phyloP scores from a whole-genome alignment of 2,888 invertebrate genomes.

The Margaritifera margaritifera region DNA sequence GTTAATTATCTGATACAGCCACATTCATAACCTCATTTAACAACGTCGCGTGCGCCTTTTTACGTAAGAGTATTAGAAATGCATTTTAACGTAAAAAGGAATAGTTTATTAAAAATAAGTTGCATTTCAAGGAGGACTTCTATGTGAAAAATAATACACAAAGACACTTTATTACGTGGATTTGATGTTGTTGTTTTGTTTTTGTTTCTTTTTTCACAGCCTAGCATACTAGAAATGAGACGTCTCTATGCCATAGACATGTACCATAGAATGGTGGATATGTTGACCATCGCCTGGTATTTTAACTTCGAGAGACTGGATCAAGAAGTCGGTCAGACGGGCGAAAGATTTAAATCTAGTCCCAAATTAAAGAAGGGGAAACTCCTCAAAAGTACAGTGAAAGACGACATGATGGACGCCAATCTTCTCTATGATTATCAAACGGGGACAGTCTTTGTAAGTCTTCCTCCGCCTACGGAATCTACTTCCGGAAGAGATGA shows the following conservation, averaged over 20 bases:
- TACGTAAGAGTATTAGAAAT: too few relatives aligned
- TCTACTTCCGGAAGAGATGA: not conserved
- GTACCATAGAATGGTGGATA: conserved; percentile 19
- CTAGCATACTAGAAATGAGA: conserved; percentile 7
- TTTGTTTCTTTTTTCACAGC: too few relatives aligned
- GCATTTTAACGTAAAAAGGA: too few relatives aligned
- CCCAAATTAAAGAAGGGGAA: not conserved
- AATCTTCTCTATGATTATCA: conserved; percentile 18
- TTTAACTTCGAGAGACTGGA: conserved; percentile 6
- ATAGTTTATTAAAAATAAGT: too few relatives aligned
- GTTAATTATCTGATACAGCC: too few relatives aligned
- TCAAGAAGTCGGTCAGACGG: not conserved
- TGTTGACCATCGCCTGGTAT: conserved; percentile 30
- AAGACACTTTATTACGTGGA: too few relatives aligned
- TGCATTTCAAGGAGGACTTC: too few relatives aligned
- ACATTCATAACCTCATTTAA: too few relatives aligned
- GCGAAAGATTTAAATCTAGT: not conserved
- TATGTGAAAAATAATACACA: too few relatives aligned
- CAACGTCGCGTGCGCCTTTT: too few relatives aligned
- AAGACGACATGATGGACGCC: conserved; percentile 8
- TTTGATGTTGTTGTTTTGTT: too few relatives aligned
- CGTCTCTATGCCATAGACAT: conserved; percentile 36
- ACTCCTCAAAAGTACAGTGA: not conserved
- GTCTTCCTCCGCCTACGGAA: conserved; percentile 10
- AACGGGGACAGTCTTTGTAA: conserved; percentile 11